Conservation (phyloP, 2,797 vertebrate species). For the Calcarius lapponicus region DNA sequence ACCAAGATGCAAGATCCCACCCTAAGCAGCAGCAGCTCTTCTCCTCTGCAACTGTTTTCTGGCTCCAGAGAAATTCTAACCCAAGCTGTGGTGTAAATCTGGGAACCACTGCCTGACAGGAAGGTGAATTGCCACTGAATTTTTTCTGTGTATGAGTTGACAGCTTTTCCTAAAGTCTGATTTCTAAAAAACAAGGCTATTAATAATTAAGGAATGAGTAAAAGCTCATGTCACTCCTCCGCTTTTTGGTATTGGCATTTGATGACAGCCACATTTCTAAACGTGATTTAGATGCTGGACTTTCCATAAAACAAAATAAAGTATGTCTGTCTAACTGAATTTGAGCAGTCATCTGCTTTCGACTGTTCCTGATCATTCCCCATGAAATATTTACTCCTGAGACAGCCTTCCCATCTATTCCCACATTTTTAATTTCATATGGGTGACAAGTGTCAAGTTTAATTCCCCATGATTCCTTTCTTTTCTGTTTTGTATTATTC, state of each 20-base stretch:
- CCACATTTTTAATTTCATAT: neutral
- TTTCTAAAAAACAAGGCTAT: slow-evolving; percentile 50
- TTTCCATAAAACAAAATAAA: slow-evolving; percentile 60
- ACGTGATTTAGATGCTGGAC: slow-evolving; percentile 37
- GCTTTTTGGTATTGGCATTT: slow-evolving; percentile 57
- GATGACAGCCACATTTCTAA: slow-evolving; percentile 62
- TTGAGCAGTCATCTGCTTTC: slow-evolving; percentile 13
- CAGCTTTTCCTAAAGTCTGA: slow-evolving; percentile 18
- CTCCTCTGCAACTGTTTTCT: neutral
- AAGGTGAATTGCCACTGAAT: neutral
- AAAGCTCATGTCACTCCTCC: slow-evolving; percentile 48
- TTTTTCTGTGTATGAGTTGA: neutral
- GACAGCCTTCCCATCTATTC: neutral
- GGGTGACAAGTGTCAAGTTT: neutral
- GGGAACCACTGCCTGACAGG: neutral
- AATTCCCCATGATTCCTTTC: neutral
- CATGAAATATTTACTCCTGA: slow-evolving; percentile 28
- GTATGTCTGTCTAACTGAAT: slow-evolving; percentile 45
- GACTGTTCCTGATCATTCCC: neutral
- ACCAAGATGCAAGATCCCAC: neutral
- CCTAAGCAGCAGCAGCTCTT: neutral
- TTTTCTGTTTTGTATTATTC: neutral
- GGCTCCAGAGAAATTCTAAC: neutral
- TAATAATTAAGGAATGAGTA: slow-evolving; percentile 61
- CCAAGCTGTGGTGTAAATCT: neutral